Evolutionary conservation across 1,140 invertebrate genomes (phyloP).

Genomic region (Sarcophaga peregrina): DNA sequence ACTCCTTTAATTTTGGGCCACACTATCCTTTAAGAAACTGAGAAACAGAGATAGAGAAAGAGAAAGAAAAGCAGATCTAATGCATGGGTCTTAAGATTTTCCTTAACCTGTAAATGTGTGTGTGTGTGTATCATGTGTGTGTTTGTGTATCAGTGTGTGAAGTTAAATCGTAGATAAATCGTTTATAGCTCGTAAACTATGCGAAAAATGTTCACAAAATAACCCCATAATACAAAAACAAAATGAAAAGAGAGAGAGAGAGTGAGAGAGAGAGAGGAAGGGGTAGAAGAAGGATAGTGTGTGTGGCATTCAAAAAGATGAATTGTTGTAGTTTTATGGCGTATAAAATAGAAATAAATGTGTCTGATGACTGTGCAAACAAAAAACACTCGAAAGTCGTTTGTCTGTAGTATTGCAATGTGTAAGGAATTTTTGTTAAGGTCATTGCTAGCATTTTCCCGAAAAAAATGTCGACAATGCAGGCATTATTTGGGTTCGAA

Average conservation of each 20-base stretch:
- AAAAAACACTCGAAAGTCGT: background rate
- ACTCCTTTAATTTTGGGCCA: too few species aligned
- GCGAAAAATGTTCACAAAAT: conserved; percentile 14
- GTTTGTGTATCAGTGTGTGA: background rate
- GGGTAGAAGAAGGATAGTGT: too few species aligned
- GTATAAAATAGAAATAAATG: conserved; percentile 64
- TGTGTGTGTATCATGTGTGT: background rate
- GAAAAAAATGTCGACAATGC: background rate
- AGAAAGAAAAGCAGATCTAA: too few species aligned
- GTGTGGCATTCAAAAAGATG: conserved; percentile 42
- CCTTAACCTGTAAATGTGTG: background rate
- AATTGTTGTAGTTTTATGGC: conserved; percentile 53
- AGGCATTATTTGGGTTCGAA: background rate
- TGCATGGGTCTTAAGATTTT: background rate
- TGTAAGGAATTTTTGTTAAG: too few species aligned
- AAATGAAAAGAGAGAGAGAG: too few species aligned
- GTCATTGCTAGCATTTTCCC: too few species aligned
- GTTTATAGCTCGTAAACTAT: conserved; percentile 57
- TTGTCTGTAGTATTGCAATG: background rate
- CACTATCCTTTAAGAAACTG: too few species aligned
- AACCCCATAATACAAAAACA: too few species aligned
- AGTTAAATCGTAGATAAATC: conserved; percentile 60
- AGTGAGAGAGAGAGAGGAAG: too few species aligned
- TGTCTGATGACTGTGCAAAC: background rate
- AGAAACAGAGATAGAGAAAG: background rate